Evolutionary conservation across 2,113 vertebrate genomes (phyloP), one percentile per base, ranked within the genome.

Genomic region (Lepisosteus oculatus): DNA sequence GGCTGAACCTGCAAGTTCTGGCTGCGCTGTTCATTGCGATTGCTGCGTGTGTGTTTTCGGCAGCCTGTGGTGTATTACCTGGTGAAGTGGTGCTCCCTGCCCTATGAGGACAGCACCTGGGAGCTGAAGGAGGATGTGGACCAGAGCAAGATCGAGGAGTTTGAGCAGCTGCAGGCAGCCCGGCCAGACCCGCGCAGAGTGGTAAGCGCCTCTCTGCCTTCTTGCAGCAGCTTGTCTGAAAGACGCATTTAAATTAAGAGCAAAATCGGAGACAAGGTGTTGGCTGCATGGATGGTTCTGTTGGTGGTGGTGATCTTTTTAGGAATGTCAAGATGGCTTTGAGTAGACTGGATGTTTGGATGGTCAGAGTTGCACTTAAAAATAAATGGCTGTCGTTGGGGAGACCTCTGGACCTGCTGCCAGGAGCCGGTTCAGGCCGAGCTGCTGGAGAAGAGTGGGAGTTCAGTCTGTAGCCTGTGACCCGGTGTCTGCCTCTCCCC

Each of bases 91-190:
- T 97, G 97, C 84, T 99, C 97, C 0, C 89, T 99, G 85, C 95
- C 97, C 3, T 99, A 99, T 67, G 97, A 99, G 89, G 97, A 99
- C 86, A 99, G 97, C 90, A 99, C 97, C 43, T 99, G 97, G 97
- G 97, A 99, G 84, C 90, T 99, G 75, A 98, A 97, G 84, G 97
- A 97, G 81, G 97, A 99, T 55, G 96, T 99, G 69, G 97, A 99
- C 85, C 95, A 97, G 89, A 92, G 87, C 84, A 99, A 99, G 90
- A 96, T 99, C 84, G 95, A 98, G 86, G 97, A 99, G 89, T 99
- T 99, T 93, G 95, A 97, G 89, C 96, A 94, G 81, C 86, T 98
- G 86, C 97, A 98, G 92, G 93, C 95, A 88, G 93, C 79, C 61
- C 92, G 92, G 83, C 92, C 96, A 85, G 94, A 95, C 83, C 88